Evolutionary conservation across 1,140 invertebrate genomes (phyloP).

Genomic region (Lerema accius): DNA sequence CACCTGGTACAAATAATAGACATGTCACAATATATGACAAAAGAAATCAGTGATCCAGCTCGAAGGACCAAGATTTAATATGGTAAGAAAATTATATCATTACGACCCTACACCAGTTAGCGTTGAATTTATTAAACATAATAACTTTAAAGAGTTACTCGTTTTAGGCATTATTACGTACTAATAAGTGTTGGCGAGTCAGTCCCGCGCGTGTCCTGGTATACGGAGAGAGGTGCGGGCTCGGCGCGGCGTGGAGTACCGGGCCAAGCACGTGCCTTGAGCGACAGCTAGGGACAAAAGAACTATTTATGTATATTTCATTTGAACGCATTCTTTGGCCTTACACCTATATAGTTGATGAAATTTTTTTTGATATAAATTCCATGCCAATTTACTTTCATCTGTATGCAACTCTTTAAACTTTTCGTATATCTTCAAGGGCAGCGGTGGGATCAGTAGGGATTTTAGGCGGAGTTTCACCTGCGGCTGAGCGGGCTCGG

Average conservation of each 20-base stretch:
- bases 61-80: background rate
- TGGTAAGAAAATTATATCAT: too few species aligned
- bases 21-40: too few species aligned
- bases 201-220: slow-evolving; percentile 30
- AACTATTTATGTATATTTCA: too few species aligned
- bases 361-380: too few species aligned
- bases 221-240: slow-evolving; percentile 36
- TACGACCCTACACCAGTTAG: too few species aligned
- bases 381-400: too few species aligned
- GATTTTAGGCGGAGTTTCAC: slow-evolving; percentile 21
- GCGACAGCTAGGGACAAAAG: slow-evolving; percentile 79
- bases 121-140: too few species aligned
- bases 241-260: slow-evolving; percentile 54
- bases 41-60: too few species aligned
- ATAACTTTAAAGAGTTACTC: too few species aligned
- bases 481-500: slow-evolving; percentile 44
- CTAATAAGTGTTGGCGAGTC: slow-evolving; percentile 55
- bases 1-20: slow-evolving; percentile 30
- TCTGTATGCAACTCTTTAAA: background rate
- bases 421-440: background rate
- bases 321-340: too few species aligned
- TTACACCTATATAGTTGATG: too few species aligned
- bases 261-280: slow-evolving; percentile 52
- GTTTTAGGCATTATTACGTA: too few species aligned
- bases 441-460: background rate